phyloP scores from a whole-genome alignment of 2,888 invertebrate genomes.

The Brenthis daphne region DNA sequence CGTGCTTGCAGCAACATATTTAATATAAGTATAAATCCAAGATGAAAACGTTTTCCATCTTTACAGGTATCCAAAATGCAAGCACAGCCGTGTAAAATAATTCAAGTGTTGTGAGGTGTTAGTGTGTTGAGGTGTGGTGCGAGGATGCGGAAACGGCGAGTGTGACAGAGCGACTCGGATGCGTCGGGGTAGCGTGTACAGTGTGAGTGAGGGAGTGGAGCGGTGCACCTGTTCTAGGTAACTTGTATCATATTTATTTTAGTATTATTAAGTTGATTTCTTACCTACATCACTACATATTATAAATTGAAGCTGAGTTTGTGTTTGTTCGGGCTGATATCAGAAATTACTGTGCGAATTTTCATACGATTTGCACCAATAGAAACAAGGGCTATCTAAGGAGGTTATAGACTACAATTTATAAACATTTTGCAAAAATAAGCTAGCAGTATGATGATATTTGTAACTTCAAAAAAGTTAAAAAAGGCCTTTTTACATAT shows the following conservation, averaged over 20 bases:
- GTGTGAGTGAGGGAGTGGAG: slow-evolving; percentile 78
- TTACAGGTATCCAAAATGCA: slow-evolving; percentile 38
- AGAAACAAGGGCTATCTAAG: no score
- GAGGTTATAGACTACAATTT: no score
- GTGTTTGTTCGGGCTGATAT: no score
- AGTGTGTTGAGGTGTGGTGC: slow-evolving; percentile 34
- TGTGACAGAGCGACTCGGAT: slow-evolving; percentile 68
- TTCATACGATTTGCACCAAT: no score
- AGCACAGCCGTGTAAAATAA: slow-evolving; percentile 16
- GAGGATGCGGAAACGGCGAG: slow-evolving; percentile 47
- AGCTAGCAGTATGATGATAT: no score
- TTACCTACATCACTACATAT: no score
- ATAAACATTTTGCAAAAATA: no score
- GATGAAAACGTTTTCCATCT: neutral
- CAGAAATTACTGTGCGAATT: no score
- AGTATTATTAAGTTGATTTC: neutral
- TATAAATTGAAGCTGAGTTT: no score
- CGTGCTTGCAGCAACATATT: neutral
- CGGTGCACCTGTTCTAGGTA: slow-evolving; percentile 75
- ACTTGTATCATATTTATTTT: slow-evolving; percentile 1
- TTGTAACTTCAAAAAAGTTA: no score
- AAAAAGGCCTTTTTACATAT: no score
- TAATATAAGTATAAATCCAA: neutral
- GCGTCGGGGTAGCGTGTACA: slow-evolving; percentile 78
- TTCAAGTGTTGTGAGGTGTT: slow-evolving; percentile 34